Percentiles rank a stretch among this genome's conserved stretches.
Conservation (phyloP, 1,140 invertebrate genomes). For the Wiebesia pumilae region DNA sequence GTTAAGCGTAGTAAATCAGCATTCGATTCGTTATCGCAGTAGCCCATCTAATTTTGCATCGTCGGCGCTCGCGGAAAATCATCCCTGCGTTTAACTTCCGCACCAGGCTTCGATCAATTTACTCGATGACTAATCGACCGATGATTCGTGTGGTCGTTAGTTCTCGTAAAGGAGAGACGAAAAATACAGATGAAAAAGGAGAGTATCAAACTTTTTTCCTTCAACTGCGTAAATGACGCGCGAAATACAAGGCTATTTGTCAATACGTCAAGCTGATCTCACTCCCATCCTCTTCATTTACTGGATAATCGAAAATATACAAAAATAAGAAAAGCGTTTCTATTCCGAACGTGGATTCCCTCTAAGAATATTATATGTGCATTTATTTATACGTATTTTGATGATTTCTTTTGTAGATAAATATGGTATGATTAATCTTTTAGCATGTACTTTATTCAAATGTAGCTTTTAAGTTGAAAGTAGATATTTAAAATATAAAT, state of each 20-base stretch:
- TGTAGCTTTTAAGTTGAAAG: no score
- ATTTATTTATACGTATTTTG: no score
- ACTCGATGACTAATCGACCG: constrained; percentile 36
- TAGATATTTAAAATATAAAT: no score
- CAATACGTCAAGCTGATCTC: constrained; percentile 72
- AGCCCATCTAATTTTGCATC: neutral
- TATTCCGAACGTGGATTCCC: no score
- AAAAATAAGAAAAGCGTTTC: neutral
- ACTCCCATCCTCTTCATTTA: constrained; percentile 45
- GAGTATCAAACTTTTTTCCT: neutral
- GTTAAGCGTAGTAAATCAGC: neutral
- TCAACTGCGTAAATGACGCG: neutral
- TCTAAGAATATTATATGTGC: no score
- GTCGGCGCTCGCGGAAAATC: constrained; percentile 22
- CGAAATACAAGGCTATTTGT: constrained; percentile 65
- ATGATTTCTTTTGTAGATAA: no score
- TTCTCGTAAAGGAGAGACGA: neutral
- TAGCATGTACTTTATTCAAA: no score
- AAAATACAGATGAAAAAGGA: neutral
- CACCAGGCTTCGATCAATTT: neutral
- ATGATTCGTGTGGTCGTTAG: neutral
- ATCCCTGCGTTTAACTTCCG: constrained; percentile 47
- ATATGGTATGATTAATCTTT: no score
- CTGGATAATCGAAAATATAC: neutral
- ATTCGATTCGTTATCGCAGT: neutral